These are phyloP conservation scores for Lepidochrysops patricia DNA, from an alignment of 2,888 invertebrate genomes.

Conservation along the genomic window DNA sequence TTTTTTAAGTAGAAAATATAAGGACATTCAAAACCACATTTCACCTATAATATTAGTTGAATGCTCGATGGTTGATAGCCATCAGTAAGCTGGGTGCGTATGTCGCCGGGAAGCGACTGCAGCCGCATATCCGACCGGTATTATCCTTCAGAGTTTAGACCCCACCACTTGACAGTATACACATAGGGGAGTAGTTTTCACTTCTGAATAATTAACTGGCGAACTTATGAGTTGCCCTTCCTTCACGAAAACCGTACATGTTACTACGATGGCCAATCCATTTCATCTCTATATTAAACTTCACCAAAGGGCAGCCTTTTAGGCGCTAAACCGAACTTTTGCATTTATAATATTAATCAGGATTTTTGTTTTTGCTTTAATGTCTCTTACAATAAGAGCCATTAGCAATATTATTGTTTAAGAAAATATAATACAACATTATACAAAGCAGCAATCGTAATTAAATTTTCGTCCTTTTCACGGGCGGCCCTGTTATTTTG, in stretches of 20 bases:
- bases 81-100: conserved; percentile 12
- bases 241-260: no score
- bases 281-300: no score
- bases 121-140: conserved; percentile 21
- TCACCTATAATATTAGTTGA: no score
- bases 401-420: conserved; percentile 14
- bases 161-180: neutral
- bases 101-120: conserved; percentile 20
- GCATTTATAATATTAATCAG: no score
- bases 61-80: conserved; percentile 9
- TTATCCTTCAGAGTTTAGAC: no score
- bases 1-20: no score
- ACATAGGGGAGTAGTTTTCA: neutral
- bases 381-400: neutral
- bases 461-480: conserved; percentile 12
- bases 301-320: no score
- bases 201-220: no score
- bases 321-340: no score
- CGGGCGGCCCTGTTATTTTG: neutral
- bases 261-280: no score
- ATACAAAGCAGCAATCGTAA: neutral
- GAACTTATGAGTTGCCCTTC: no score
- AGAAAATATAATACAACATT: neutral
- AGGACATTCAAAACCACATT: conserved; percentile 16
- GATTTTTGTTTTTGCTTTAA: neutral